Conservation (phyloP, 2,797 vertebrate species). For the Alauda arvensis region DNA sequence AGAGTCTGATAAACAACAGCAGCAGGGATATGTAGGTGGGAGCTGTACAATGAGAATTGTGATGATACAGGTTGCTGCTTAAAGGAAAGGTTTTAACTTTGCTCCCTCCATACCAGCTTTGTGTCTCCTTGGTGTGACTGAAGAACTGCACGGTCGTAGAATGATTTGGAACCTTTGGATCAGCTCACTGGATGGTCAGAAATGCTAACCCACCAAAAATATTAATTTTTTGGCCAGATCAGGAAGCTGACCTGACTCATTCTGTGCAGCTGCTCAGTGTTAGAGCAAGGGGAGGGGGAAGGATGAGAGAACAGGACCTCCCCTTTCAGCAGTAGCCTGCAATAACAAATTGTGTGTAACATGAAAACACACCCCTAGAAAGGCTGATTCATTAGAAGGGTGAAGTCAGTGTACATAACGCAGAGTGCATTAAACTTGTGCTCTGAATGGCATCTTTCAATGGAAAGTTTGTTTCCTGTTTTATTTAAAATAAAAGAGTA, state of each 20-base stretch:
- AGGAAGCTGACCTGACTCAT: background rate
- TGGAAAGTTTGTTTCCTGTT: background rate
- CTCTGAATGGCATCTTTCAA: background rate
- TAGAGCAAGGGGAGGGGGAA: background rate
- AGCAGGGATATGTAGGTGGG: background rate
- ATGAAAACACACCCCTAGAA: background rate
- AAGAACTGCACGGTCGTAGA: background rate
- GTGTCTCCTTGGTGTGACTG: background rate
- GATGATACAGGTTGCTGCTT: background rate
- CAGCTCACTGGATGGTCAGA: background rate
- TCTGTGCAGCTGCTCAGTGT: background rate
- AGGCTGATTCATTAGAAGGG: background rate
- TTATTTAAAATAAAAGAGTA: background rate
- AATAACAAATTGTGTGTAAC: background rate
- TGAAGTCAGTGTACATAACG: background rate
- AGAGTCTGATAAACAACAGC: background rate
- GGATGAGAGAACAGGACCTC: background rate
- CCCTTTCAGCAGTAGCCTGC: background rate
- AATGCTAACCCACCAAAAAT: background rate
- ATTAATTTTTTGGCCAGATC: background rate
- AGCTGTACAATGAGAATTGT: background rate
- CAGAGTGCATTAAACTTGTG: background rate
- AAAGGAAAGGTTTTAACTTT: background rate
- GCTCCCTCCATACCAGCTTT: background rate
- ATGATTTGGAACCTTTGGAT: background rate